phyloP scores from a whole-genome alignment of 2,888 invertebrate genomes.

The Lepas anatifera region DNA sequence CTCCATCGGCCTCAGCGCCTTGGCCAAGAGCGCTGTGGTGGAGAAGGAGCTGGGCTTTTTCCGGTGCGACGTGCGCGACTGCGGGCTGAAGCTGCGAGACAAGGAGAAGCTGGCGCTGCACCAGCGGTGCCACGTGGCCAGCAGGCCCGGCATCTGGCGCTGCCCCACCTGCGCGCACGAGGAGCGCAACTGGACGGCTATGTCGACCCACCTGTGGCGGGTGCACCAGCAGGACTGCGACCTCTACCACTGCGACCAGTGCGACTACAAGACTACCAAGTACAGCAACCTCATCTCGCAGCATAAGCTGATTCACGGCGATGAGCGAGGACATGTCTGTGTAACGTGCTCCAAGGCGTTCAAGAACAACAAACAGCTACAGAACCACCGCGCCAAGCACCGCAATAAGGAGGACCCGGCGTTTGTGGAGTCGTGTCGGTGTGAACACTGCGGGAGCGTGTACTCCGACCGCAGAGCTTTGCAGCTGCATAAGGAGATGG shows the following conservation, averaged over 20 bases:
- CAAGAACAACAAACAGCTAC: constrained; percentile 61
- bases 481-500: constrained; percentile 42
- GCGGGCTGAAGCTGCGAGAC: constrained; percentile 45
- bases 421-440: constrained; percentile 47
- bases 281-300: constrained; percentile 55
- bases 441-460: constrained; percentile 53
- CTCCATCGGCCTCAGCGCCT: neutral
- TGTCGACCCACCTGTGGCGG: constrained; percentile 70
- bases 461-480: constrained; percentile 51
- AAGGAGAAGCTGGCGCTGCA: constrained; percentile 50
- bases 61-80: constrained; percentile 44
- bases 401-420: neutral
- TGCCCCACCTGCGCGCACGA: constrained; percentile 28
- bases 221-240: constrained; percentile 65
- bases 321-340: constrained; percentile 48
- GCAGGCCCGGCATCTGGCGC: constrained; percentile 12
- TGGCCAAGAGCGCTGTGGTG: neutral
- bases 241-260: constrained; percentile 58
- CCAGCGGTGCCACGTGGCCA: constrained; percentile 43
- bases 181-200: constrained; percentile 47
- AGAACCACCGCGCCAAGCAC: constrained; percentile 44
- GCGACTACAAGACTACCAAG: constrained; percentile 40
- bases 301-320: constrained; percentile 61
- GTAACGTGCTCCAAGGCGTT: constrained; percentile 60
- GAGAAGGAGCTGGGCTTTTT: constrained; percentile 13